Percentiles rank a stretch among this genome's conserved stretches.
Conservation (phyloP, 2,888 invertebrate species). For the Baccha elongata region DNA sequence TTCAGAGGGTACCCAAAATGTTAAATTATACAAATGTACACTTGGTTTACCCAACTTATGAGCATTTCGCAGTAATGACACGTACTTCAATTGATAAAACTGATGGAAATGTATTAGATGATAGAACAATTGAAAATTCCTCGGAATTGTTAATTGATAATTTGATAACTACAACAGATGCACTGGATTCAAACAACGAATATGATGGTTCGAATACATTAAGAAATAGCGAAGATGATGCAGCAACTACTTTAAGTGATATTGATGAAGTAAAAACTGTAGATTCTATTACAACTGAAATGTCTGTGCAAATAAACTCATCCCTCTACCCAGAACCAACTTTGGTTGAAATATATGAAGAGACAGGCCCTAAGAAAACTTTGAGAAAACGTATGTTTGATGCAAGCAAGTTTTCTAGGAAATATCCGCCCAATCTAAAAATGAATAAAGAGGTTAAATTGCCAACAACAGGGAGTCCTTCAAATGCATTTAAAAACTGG, state of each 20-base stretch:
- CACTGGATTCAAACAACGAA: not conserved
- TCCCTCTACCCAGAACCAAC: not conserved
- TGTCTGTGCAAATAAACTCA: not conserved
- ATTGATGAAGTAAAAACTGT: not conserved
- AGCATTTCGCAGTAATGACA: conserved; percentile 29
- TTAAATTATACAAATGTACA: conserved; percentile 17
- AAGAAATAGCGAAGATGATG: not conserved
- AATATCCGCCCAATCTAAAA: conserved; percentile 4
- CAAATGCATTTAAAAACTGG: conserved; percentile 5
- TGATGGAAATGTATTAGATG: not conserved
- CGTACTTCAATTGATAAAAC: conserved; percentile 12
- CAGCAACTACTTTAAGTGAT: not conserved
- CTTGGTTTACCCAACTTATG: conserved; percentile 35
- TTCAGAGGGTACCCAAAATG: not conserved
- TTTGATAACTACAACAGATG: not conserved
- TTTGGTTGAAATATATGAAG: conserved; percentile 8
- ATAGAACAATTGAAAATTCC: not conserved
- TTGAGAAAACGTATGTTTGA: conserved; percentile 33
- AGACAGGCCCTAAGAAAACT: conserved; percentile 20
- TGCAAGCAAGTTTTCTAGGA: not conserved
- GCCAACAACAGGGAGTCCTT: conserved; percentile 11
- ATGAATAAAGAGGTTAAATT: conserved; percentile 10
- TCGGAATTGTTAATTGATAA: not conserved
- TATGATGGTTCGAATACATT: not conserved
- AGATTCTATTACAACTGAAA: not conserved